Evolutionary conservation across 2,888 invertebrate genomes (phyloP).

Genomic region (Chrysomela aeneicollis): DNA sequence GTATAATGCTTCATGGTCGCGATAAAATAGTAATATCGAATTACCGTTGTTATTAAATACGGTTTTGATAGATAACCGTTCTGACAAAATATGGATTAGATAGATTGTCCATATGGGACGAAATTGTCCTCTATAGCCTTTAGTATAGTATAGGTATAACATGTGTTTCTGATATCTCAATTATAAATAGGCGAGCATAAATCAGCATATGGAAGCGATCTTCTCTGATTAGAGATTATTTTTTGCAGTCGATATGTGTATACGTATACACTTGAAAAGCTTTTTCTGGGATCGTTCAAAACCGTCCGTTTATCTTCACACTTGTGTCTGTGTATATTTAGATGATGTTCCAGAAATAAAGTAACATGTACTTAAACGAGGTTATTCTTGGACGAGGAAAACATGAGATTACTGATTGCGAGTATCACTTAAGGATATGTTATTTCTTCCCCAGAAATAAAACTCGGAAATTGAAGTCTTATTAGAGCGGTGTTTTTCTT

Average conservation of each 20-base stretch:
- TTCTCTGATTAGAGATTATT: too few species aligned
- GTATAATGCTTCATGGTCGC: too few species aligned
- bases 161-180: too few species aligned
- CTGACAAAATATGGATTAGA: too few species aligned
- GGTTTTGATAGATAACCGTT: too few species aligned
- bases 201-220: too few species aligned
- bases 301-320: background rate
- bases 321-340: slow-evolving; percentile 17
- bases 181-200: too few species aligned
- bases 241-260: background rate
- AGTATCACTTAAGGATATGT: background rate
- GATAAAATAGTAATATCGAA: too few species aligned
- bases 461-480: background rate
- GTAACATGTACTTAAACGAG: slow-evolving; percentile 21
- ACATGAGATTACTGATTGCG: background rate
- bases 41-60: too few species aligned
- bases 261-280: background rate
- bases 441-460: background rate
- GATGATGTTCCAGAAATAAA: slow-evolving; percentile 25
- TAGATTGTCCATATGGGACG: too few species aligned
- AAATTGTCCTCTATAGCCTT: too few species aligned
- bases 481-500: background rate
- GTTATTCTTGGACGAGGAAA: slow-evolving; percentile 5
- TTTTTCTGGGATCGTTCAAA: background rate
- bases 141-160: too few species aligned